Base-by-base conservation (phyloP, 2,888 invertebrate genomes). In the Hydrotaea cyrtoneurina region DNA sequence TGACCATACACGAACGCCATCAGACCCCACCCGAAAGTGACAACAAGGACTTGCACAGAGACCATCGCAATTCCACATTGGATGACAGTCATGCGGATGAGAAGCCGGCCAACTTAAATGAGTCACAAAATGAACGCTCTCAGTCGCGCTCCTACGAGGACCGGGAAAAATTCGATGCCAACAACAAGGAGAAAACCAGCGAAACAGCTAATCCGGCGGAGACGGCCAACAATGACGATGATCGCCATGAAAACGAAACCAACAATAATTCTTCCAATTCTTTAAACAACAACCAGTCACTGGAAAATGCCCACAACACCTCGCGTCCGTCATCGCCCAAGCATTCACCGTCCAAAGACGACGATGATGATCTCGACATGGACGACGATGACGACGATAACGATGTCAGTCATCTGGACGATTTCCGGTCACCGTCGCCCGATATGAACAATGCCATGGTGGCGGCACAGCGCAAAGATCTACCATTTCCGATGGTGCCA, bases 401-500 rank as follows among this genome's bases (percentile, higher is more conserved):
- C 62, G 92, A 92, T 74, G 88, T 89, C 21, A 92, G 92, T 62
- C 91, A 91, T 39, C 86, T 93, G 87, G 92, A 93, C 26, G 92
- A 92, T 69, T 93, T 90, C 85, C 91, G 92, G 0, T 91, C 93
- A 15, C 92, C 92, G 19, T 92, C 93, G 5, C 86, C 91, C 0
- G 90, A 90, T 1, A 72, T 91, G 73, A 76, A 85, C 0, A 88
- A 92, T 89, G 87, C 86, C 46, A 89, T 91, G 72, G 86, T 76
- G 87, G 90, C 73, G 85, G 83, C 86, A 19, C 88, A 90, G 19
- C 88, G 93, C 91, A 88, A 94, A 91, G 92, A 93, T 84, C 95
- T 97, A 90, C 96, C 97, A 0, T 97, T 97, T 90, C 96, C 97
- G 0, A 94, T 97, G 93, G 96, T 97, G 53, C 96, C 97, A 73